Conservation (phyloP, 2,888 invertebrate genomes). For the Synanthedon formicaeformis region DNA sequence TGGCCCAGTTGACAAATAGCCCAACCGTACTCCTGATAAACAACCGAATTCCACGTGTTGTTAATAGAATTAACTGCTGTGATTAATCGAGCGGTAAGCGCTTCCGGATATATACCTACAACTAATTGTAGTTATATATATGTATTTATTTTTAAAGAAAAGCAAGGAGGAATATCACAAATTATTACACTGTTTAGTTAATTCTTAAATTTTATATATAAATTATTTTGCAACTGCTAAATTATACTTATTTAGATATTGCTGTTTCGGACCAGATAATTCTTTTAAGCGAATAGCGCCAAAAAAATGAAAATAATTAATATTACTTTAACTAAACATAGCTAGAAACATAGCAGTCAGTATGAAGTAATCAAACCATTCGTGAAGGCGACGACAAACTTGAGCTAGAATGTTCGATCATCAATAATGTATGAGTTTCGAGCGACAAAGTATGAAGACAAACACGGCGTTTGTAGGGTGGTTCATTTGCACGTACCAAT, state of each 20-base stretch:
- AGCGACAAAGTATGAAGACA: conserved; percentile 58
- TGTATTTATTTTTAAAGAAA: too few species aligned
- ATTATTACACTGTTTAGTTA: too few species aligned
- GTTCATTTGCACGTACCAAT: conserved; percentile 52
- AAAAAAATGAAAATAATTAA: too few species aligned
- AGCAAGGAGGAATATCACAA: too few species aligned
- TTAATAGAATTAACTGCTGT: conserved; percentile 49
- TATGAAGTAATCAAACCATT: conserved; percentile 50
- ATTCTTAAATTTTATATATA: too few species aligned
- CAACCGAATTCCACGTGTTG: conserved; percentile 22
- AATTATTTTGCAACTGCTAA: too few species aligned
- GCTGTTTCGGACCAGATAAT: too few species aligned
- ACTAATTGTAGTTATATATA: too few species aligned
- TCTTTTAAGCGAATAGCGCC: too few species aligned
- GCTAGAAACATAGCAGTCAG: conserved; percentile 11
- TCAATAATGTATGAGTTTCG: conserved; percentile 61
- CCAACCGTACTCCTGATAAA: conserved; percentile 22
- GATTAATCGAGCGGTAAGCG: conserved; percentile 32
- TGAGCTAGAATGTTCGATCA: conserved; percentile 31
- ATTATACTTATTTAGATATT: too few species aligned
- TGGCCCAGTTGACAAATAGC: conserved; percentile 34
- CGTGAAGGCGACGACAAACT: conserved; percentile 26
- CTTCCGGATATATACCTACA: too few species aligned
- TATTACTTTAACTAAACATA: too few species aligned
- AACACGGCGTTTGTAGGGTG: conserved; percentile 37